Base-by-base conservation (phyloP, 2,797 vertebrate genomes). In the Sternarchorhynchus goeldii region DNA sequence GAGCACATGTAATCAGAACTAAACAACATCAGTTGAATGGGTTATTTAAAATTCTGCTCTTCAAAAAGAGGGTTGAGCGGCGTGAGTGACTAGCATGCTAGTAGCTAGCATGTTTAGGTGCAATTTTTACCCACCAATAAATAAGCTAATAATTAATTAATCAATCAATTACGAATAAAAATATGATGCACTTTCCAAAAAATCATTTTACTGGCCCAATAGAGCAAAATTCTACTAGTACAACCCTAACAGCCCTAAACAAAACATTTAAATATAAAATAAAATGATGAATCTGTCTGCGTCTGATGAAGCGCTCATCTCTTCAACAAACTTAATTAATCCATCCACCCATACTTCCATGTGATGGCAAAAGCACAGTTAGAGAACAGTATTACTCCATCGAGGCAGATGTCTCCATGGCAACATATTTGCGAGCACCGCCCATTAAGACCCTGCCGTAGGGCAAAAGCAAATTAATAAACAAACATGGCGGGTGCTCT, bases 321-420 rank as follows among this genome's bases (percentile, higher is more conserved):
- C 41, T 45, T 45, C 45, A 12, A 50, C 45, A 50, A 14, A 50
- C 58, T 29, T 60, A 60, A 21, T 21, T 6, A 1, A 60, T 29
- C 58, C 20, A 10, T 53, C 45, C 36, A 36, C 59, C 31, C 56
- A 25, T 70, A 36, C n/a, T 18, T 56, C 67, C 34, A 41, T 10
- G 53, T 21, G 25, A 32, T 17, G 12, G 32, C 21, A 1, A 62
- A 75, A 36, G n/a, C 77, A 65, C 62, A 71, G 58, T 78, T 17
- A 8, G 62, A 45, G 3, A 78, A 56, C 59, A 16, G 74, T 41
- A 34, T 75, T 50, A 63, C 63, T 36, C 73, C 73, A 81, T 14
- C 29, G 32, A 78, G 80, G 45, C 67, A 78, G 67, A 20, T 67
- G 70, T 84, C 81, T 60, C 82, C 78, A 86, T 82, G 85, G 77